Evolutionary conservation across 2,797 vertebrate genomes (phyloP).

Genomic region (Hydrophis major): DNA sequence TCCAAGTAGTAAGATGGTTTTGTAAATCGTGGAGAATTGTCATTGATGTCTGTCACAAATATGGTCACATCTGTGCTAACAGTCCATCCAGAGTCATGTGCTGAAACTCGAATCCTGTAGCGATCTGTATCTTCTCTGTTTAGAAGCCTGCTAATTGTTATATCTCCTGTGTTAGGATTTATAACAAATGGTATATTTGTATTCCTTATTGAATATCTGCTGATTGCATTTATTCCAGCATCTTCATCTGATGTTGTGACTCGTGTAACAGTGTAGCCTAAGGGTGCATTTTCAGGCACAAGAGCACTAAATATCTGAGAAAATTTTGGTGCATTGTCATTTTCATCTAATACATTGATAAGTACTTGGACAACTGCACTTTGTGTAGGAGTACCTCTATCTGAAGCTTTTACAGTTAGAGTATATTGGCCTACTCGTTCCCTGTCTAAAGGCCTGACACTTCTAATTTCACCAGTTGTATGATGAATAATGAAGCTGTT

Average conservation of each 20-base stretch:
- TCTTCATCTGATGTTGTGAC: conserved; percentile 98
- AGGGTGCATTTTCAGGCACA: conserved; percentile 90
- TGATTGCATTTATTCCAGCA: conserved; percentile 84
- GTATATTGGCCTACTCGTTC: conserved; percentile 83
- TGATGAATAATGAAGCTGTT: conserved; percentile 88
- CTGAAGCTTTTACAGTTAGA: conserved; percentile 85
- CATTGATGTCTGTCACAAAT: conserved; percentile 91
- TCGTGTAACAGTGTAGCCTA: conserved; percentile 87
- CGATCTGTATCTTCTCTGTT: conserved; percentile 92
- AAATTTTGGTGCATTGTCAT: conserved; percentile 95
- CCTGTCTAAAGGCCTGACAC: conserved; percentile 84
- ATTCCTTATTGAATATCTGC: conserved; percentile 89
- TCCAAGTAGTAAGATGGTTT: conserved; percentile 94
- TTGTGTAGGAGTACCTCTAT: conserved; percentile 84
- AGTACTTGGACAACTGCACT: conserved; percentile 82
- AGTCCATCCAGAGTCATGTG: conserved; percentile 96
- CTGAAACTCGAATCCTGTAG: conserved; percentile 90
- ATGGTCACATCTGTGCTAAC: conserved; percentile 96
- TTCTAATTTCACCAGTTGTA: conserved; percentile 89
- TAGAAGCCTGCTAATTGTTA: conserved; percentile 87
- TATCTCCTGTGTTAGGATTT: conserved; percentile 89
- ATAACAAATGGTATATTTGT: conserved; percentile 87
- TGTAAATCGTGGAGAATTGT: conserved; percentile 91
- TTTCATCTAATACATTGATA: conserved; percentile 89
- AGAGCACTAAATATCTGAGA: conserved; percentile 95